Conservation (phyloP, 2,113 vertebrate genomes). For the Plotosus lineatus region DNA sequence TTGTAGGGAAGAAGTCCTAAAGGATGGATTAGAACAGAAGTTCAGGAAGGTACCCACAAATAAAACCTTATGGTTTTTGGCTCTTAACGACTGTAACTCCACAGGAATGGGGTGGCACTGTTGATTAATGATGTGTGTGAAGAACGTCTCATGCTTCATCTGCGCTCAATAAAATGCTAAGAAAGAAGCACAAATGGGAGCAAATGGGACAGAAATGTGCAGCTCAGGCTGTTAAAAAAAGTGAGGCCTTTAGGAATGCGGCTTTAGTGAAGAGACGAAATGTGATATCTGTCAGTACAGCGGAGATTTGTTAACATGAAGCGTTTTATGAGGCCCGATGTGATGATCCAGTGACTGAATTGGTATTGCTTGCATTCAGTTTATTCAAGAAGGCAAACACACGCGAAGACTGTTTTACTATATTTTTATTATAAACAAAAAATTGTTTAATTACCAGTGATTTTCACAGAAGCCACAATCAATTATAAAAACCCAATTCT, state of each 20-base stretch:
- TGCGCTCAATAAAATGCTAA: slow-evolving; percentile 16
- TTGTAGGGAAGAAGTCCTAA: slow-evolving; percentile 16
- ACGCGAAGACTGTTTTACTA: slow-evolving; percentile 2
- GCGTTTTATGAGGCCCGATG: background rate
- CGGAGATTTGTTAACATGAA: slow-evolving; percentile 17
- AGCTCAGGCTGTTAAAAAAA: background rate
- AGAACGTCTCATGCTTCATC: slow-evolving; percentile 6
- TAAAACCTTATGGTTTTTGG: slow-evolving; percentile 46
- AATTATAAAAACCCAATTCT: background rate
- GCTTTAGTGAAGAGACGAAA: slow-evolving; percentile 26
- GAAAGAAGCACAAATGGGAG: slow-evolving; percentile 9
- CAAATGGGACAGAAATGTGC: slow-evolving; percentile 30
- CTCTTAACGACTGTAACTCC: background rate
- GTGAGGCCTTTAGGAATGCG: slow-evolving; percentile 16
- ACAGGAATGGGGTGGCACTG: slow-evolving; percentile 26
- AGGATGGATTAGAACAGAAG: slow-evolving; percentile 36
- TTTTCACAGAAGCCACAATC: background rate
- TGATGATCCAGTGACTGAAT: background rate
- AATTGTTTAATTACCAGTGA: background rate
- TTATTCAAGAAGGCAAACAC: background rate
- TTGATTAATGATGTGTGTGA: slow-evolving; percentile 29
- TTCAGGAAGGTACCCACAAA: slow-evolving; percentile 35
- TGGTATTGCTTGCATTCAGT: slow-evolving; percentile 3
- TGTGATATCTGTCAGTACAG: slow-evolving; percentile 16
- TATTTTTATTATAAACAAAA: slow-evolving; percentile 3